Evolutionary conservation across 2,888 invertebrate species (phyloP), one percentile per base, ranked within the genome.

Genomic region (Herminia tarsipennalis): DNA sequence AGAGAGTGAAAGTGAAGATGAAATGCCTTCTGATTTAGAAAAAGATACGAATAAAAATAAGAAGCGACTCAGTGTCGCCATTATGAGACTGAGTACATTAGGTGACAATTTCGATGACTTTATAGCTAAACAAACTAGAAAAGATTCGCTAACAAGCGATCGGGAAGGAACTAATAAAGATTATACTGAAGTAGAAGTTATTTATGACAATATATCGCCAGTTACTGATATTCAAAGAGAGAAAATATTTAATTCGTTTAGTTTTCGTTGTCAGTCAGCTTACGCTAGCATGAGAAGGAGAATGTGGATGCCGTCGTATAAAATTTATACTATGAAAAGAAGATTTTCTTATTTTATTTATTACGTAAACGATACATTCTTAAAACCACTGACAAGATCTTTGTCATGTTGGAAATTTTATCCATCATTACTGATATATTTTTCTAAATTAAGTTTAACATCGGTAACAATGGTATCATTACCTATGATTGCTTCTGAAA

Each of bases 1-100:
- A 71, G 92, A 92, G 67, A 90, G 84, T 42, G 83, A 83, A 6
- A 64, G 67, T 12, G 81, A 81, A 6, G 69, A 79, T 42, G n/a
- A n/a, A n/a, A n/a, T n/a, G n/a, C 42, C 59, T 25, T 67, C 54
- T 47, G 37, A 52, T 20, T 62, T 50, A 20, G 67, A 67, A 28
- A 73, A 69, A 49, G 65, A 69, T 46, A 45, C 64, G 14, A 74
- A 58, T 45, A 79, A 67, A 45, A 80, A 76, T 56, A 86, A 82
- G 51, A 83, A 83, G 64, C 82, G 83, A 40, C 75, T 92, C 51
- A 89, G 86, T 59, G 69, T 78, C 40, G 88, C 86, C 50, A 89
- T 92, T 39, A 92, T 89, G 76, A 88, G 92, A 83, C 84, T 92
- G 72, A 92, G 92, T 70, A 83, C 76, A 40, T 80, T 92, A 75